These are phyloP conservation scores for Enteromius treurensis DNA, from an alignment of 2,797 vertebrate species.

Conservation along the genomic window DNA sequence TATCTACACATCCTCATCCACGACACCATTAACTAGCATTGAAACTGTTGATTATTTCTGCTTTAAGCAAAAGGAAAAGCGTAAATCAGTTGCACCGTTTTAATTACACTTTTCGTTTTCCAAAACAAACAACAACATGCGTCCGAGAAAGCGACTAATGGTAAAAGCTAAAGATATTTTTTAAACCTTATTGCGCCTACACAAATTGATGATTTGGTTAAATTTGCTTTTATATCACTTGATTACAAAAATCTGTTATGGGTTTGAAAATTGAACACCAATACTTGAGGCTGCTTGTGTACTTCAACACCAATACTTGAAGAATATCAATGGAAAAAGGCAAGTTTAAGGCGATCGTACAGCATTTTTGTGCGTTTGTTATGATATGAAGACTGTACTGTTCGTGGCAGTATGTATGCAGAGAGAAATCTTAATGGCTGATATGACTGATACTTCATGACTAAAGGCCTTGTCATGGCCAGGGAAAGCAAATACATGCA, in stretches of 20 bases:
- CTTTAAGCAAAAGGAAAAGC: neutral
- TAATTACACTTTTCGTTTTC: neutral
- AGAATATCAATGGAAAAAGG: constrained; percentile 40
- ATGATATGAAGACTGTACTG: constrained; percentile 29
- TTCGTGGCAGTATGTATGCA: constrained; percentile 12
- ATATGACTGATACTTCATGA: neutral
- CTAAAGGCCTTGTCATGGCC: neutral
- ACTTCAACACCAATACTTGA: constrained; percentile 57
- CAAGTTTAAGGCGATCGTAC: neutral
- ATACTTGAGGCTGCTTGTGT: constrained; percentile 46
- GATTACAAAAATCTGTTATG: constrained; percentile 46
- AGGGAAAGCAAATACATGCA: constrained; percentile 2
- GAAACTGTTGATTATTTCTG: neutral
- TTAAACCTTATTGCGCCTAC: neutral
- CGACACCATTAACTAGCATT: neutral
- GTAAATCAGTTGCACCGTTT: neutral
- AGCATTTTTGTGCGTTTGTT: neutral
- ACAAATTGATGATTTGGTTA: neutral
- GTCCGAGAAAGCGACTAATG: neutral
- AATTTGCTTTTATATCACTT: constrained; percentile 41
- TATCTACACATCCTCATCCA: constrained; percentile 26
- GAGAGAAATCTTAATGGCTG: neutral
- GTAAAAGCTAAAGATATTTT: neutral
- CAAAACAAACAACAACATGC: neutral
- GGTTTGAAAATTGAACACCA: neutral